A percentile compares a stretch with the other conserved stretches of the same genome.
Evolutionary conservation across 2,113 vertebrate species (phyloP).

Genomic region (Eira barbara): DNA sequence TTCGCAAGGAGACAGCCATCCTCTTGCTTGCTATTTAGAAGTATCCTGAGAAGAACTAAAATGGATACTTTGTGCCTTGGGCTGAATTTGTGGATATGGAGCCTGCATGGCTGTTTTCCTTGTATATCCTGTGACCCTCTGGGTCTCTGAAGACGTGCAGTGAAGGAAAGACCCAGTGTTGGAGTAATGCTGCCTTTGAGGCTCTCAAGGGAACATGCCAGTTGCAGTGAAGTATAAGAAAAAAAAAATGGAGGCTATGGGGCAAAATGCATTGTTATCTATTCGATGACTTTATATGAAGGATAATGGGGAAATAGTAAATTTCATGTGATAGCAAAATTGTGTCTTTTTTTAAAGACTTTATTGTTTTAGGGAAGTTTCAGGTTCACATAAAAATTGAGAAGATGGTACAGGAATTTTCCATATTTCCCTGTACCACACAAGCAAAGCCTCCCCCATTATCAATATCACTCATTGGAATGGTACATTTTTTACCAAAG

Average conservation of each 20-base stretch:
- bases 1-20: rapidly evolving
- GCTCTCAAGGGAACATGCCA: not conserved
- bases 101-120: rapidly evolving
- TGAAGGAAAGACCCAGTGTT: rapidly evolving
- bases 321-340: not conserved
- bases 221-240: rapidly evolving
- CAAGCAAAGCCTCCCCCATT: not conserved
- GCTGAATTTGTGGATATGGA: not conserved
- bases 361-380: not conserved
- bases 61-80: not conserved
- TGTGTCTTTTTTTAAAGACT: not conserved
- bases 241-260: not conserved
- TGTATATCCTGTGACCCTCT: not conserved
- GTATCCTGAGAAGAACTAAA: too few species aligned
- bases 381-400: not conserved
- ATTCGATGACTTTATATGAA: not conserved
- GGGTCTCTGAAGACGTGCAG: not conserved
- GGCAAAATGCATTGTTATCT: not conserved
- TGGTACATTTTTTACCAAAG: not conserved
- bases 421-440: not conserved
- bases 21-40: not conserved
- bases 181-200: not conserved
- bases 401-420: not conserved
- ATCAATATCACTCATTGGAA: not conserved
- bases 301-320: not conserved